phyloP scores from a whole-genome alignment of 2,797 vertebrate species.

The Etheostoma nigrum region DNA sequence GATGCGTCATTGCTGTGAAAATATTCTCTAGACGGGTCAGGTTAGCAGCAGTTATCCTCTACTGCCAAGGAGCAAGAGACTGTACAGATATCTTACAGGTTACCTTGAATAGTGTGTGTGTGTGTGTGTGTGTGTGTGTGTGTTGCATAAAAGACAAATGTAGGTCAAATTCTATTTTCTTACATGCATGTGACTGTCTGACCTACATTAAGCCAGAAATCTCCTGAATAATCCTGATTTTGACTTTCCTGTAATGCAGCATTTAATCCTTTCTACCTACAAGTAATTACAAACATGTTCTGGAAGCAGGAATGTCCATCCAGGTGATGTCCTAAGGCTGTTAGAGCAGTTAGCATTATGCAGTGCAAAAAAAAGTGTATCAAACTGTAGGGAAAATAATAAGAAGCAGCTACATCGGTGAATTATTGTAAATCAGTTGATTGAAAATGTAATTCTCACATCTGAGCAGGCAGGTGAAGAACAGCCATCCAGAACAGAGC shows the following conservation, averaged over 20 bases:
- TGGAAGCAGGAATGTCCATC: background rate
- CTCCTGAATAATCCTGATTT: background rate
- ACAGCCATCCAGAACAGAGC: constrained; percentile 44
- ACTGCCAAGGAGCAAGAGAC: constrained; percentile 38
- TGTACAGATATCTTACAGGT: constrained; percentile 42
- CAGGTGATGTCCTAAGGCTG: background rate
- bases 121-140: constrained; percentile 37
- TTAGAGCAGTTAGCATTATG: background rate
- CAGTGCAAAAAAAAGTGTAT: background rate
- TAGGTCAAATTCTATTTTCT: constrained; percentile 48
- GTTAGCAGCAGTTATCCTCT: constrained; percentile 51
- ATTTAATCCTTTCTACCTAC: background rate
- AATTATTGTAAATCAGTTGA: constrained; percentile 31
- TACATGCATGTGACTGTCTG: constrained; percentile 37
- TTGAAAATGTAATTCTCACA: constrained; percentile 44
- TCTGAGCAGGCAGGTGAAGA: constrained; percentile 34
- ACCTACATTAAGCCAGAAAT: constrained; percentile 31
- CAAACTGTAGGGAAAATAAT: background rate
- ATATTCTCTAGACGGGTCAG: constrained; percentile 43
- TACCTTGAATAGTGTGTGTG: constrained; percentile 70
- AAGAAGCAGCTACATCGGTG: background rate
- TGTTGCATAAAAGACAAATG: constrained; percentile 37
- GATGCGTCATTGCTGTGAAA: constrained; percentile 49
- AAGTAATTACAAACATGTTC: background rate
- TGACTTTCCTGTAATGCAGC: background rate